Conservation (phyloP, 2,888 invertebrate species). For the Agrotis segetum region DNA sequence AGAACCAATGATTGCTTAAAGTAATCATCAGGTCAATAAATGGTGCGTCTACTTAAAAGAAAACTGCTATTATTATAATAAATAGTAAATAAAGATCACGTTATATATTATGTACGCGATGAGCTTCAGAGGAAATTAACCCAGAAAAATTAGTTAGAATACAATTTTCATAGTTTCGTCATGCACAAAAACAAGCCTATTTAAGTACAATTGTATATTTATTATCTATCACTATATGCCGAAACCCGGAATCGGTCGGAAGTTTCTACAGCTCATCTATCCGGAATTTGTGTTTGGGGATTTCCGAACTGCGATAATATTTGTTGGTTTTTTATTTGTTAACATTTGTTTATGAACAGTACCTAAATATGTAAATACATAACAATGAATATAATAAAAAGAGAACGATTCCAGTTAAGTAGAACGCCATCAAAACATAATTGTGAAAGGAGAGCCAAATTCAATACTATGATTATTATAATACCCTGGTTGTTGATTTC, state of each 20-base stretch:
- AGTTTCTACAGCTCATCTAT: slow-evolving; percentile 27
- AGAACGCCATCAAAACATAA: not conserved
- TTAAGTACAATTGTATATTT: not conserved
- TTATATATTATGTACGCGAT: not conserved
- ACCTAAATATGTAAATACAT: no score
- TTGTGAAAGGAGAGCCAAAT: no score
- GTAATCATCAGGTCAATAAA: no score
- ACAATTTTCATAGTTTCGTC: not conserved
- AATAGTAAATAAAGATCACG: slow-evolving; percentile 9
- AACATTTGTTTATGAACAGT: not conserved
- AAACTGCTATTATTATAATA: slow-evolving; percentile 7
- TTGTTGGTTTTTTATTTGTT: not conserved
- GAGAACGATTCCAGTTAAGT: not conserved
- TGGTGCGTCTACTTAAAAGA: slow-evolving; percentile 5
- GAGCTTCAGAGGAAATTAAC: no score
- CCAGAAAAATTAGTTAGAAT: no score
- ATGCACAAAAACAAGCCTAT: slow-evolving; percentile 28
- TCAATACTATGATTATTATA: no score
- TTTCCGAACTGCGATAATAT: slow-evolving; percentile 29
- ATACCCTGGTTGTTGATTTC: no score
- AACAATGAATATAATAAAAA: no score
- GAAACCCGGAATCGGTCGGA: slow-evolving; percentile 35
- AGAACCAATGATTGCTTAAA: not conserved
- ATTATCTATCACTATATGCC: slow-evolving; percentile 32
- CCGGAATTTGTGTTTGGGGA: slow-evolving; percentile 24